Conservation (phyloP, 1,140 invertebrate species). For the Pomacea maculata region DNA sequence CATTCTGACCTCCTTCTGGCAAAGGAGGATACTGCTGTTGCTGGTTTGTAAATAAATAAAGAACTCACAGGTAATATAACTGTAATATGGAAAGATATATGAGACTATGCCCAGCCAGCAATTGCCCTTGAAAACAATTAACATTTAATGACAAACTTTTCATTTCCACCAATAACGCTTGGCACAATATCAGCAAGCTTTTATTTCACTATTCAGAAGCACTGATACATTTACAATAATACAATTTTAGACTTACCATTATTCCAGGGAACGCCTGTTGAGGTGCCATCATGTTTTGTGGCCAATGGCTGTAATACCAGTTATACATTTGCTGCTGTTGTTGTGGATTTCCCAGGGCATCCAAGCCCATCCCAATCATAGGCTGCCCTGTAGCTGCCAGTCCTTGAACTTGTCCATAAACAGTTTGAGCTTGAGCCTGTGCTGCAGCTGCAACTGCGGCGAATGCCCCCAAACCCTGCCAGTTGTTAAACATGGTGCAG, state of each 20-base stretch:
- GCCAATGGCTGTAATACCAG: conserved; percentile 37
- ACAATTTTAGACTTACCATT: not conserved
- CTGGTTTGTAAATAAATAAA: not conserved
- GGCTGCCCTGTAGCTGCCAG: conserved; percentile 6
- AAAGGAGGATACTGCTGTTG: conserved; percentile 19
- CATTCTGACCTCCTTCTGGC: not conserved
- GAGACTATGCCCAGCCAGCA: conserved; percentile 3
- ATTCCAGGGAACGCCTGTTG: conserved; percentile 12
- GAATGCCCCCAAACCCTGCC: conserved; percentile 1
- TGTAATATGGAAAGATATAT: not conserved
- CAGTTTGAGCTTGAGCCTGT: not conserved
- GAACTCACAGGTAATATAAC: not conserved
- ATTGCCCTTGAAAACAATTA: conserved; percentile 6
- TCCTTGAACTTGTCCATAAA: conserved; percentile 14
- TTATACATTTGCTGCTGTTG: conserved; percentile 38
- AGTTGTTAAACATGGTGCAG: conserved; percentile 14
- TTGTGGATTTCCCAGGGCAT: conserved; percentile 3
- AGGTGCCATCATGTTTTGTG: conserved; percentile 8
- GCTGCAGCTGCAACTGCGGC: not conserved
- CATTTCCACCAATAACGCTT: not conserved
- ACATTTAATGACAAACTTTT: not conserved
- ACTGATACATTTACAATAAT: not conserved
- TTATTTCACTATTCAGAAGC: not conserved
- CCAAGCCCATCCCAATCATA: conserved; percentile 11
- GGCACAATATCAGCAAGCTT: not conserved